A percentile compares a stretch with the other conserved stretches of the same genome.
These are phyloP conservation scores for Vanacampus margaritifer DNA, from an alignment of 2,113 vertebrate species.

Conservation along the genomic window DNA sequence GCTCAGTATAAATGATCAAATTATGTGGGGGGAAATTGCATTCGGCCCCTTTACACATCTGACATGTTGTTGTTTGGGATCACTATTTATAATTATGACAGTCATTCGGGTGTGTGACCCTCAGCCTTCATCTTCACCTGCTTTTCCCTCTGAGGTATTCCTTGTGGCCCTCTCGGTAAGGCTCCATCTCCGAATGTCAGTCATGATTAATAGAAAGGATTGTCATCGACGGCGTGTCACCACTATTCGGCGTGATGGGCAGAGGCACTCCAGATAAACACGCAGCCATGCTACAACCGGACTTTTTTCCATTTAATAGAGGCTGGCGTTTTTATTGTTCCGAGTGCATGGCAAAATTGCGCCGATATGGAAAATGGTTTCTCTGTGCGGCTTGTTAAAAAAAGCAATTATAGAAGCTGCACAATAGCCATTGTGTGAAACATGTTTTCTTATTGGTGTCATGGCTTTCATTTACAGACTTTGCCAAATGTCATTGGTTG, in stretches of 20 bases:
- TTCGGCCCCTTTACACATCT: slow-evolving; percentile 47
- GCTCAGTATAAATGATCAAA: slow-evolving; percentile 52
- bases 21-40: slow-evolving; percentile 58
- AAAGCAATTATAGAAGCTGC: slow-evolving; percentile 73
- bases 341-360: slow-evolving; percentile 68
- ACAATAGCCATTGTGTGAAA: slow-evolving; percentile 72
- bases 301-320: slow-evolving; percentile 64
- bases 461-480: slow-evolving; percentile 75
- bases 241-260: slow-evolving; percentile 61
- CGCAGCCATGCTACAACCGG: slow-evolving; percentile 45
- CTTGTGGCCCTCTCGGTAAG: slow-evolving; percentile 25
- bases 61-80: slow-evolving; percentile 56
- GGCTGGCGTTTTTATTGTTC: slow-evolving; percentile 71
- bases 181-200: slow-evolving; percentile 52
- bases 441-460: slow-evolving; percentile 73
- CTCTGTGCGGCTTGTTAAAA: slow-evolving; percentile 72
- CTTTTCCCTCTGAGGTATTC: slow-evolving; percentile 32
- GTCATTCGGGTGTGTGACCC: slow-evolving; percentile 26
- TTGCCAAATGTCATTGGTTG: slow-evolving; percentile 67
- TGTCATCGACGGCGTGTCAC: slow-evolving; percentile 60
- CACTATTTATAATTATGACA: slow-evolving; percentile 32
- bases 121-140: slow-evolving; percentile 38
- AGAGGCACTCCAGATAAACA: slow-evolving; percentile 58
- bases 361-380: slow-evolving; percentile 71
- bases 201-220: slow-evolving; percentile 65